These are phyloP conservation scores for Pomacea canaliculata DNA, from an alignment of 2,888 invertebrate genomes.

Conservation along the genomic window DNA sequence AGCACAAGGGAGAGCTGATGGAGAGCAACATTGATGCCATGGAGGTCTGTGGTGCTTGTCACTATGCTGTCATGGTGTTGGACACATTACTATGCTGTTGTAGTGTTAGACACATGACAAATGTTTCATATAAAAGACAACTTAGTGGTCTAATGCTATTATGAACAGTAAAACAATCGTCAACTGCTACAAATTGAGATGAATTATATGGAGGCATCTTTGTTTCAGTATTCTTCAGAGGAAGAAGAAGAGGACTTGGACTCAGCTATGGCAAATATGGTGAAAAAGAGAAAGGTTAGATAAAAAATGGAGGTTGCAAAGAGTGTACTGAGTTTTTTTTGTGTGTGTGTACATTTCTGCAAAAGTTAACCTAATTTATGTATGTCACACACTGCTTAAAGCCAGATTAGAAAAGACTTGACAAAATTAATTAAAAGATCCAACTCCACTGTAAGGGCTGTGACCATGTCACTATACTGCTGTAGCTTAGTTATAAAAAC, in stretches of 20 bases:
- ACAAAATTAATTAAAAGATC: too few species aligned
- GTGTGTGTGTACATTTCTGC: too few species aligned
- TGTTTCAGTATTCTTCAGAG: slow-evolving; percentile 88
- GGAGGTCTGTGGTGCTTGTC: slow-evolving; percentile 73
- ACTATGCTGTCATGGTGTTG: not conserved
- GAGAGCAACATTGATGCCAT: slow-evolving; percentile 98
- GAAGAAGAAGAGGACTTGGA: slow-evolving; percentile 96
- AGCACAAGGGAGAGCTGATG: slow-evolving; percentile 92
- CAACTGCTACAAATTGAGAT: too few species aligned
- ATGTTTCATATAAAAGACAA: not conserved
- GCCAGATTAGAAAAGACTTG: too few species aligned
- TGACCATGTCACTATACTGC: too few species aligned
- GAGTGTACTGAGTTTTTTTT: too few species aligned
- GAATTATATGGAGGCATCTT: not conserved
- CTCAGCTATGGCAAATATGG: slow-evolving; percentile 78
- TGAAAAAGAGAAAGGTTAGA: slow-evolving; percentile 58
- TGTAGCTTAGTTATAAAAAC: too few species aligned
- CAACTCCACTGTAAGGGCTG: too few species aligned
- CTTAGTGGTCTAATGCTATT: too few species aligned
- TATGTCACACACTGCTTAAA: too few species aligned
- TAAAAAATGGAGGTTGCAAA: not conserved
- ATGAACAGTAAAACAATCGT: too few species aligned
- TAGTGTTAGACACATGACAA: not conserved
- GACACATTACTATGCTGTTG: not conserved
- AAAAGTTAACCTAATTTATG: too few species aligned